Base-by-base conservation (phyloP, 2,113 vertebrate species). In the Vanacampus margaritifer region DNA sequence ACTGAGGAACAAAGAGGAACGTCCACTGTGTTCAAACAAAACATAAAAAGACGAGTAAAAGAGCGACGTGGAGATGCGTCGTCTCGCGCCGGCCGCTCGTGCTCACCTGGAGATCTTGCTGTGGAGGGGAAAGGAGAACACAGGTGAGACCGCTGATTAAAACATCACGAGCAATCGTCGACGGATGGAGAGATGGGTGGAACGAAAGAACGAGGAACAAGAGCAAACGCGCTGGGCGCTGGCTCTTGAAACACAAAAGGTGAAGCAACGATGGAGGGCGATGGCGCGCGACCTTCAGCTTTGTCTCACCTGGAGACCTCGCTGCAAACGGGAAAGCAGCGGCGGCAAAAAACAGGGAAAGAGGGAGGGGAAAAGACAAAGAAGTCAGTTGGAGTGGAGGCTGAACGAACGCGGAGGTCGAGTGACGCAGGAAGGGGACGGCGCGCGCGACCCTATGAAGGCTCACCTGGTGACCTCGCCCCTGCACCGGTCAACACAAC, bases 71-170 rank as follows among this genome's bases (percentile, higher is more conserved):
- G 66, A 79, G 72, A 83, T 58, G 58, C 63, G 28, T 35, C 37
- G 73, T 84, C 71, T 80, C 82, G 67, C 79, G 57, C 72, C 35
- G 60, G 50, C 28, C 80, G 77, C 79, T 67, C 71, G 82, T 67
- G 65, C 89, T 89, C 87, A 90, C 89, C 89, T 89, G 89, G 87
- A 79, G 89, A 90, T 88, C 86, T 88, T 80, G 87, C 89, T 90
- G 88, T 75, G 48, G 86, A 82, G 10, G 59, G 57, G 17, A 86
- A 66, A 62, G 75, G 50, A 84, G 67, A 85, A 81, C 39, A 86
- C 32, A 43, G 46, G 50, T 72, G 46, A 69, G 69, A 54, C 65
- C 51, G 5, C 45, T 45, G 36, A 6, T 3, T 46, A 26, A 67
- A 56, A 69, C 26, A 21, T 21, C 59, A 45, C 35, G 41, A 59